A percentile compares a stretch with the other conserved stretches of the same genome.
These are phyloP conservation scores for Drosophila greeni DNA, from an alignment of 2,888 invertebrate species.

Conservation along the genomic window DNA sequence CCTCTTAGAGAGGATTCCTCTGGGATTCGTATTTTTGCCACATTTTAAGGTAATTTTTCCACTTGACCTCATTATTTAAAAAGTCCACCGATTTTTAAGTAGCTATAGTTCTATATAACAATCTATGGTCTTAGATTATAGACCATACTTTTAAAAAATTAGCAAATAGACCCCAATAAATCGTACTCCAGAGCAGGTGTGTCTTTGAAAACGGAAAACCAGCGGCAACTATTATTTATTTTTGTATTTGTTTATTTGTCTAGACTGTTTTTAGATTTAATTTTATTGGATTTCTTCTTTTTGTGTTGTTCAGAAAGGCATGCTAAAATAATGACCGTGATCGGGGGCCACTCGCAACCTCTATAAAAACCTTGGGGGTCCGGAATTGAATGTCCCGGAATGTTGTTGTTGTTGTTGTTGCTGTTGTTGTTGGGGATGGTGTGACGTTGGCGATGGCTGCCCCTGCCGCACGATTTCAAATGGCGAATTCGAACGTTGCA, in stretches of 20 bases:
- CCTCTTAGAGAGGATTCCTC: no score
- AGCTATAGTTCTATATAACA: background rate
- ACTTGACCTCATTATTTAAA: no score
- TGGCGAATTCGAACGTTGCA: slow-evolving; percentile 78
- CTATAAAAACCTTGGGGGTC: slow-evolving; percentile 79
- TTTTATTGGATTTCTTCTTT: slow-evolving; percentile 56
- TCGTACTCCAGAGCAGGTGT: background rate
- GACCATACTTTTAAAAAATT: background rate
- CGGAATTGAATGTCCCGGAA: slow-evolving; percentile 78
- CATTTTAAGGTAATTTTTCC: no score
- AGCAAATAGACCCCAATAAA: background rate
- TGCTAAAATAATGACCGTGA: slow-evolving; percentile 78
- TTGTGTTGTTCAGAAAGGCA: slow-evolving; percentile 78
- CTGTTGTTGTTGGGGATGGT: slow-evolving; percentile 73
- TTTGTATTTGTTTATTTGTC: slow-evolving; percentile 54
- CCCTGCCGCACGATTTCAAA: slow-evolving; percentile 77
- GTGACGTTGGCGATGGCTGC: slow-evolving; percentile 75
- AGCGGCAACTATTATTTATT: slow-evolving; percentile 20
- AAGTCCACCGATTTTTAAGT: no score
- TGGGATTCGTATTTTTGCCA: no score
- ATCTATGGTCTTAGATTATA: no score
- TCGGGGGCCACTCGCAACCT: slow-evolving; percentile 79
- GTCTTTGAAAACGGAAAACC: slow-evolving; percentile 1
- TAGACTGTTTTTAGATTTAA: slow-evolving; percentile 51
- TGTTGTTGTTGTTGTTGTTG: slow-evolving; percentile 75